Evolutionary conservation across 2,797 vertebrate species (phyloP).

Genomic region (Danio choprae): DNA sequence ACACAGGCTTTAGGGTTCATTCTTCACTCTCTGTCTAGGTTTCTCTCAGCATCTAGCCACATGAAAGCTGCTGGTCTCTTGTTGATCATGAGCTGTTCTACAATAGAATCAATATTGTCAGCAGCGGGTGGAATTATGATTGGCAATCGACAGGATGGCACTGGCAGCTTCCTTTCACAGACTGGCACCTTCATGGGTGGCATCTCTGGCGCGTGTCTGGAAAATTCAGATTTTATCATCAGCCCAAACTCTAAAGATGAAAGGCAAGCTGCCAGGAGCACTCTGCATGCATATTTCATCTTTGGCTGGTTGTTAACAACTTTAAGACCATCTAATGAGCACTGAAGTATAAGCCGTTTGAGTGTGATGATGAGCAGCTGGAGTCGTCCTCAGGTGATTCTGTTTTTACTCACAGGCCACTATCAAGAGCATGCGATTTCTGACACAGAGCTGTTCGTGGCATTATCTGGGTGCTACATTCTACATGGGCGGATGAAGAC

Average conservation of each 20-base stretch:
- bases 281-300: slow-evolving; percentile 7
- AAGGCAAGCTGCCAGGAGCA: slow-evolving; percentile 1
- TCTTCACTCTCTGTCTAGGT: neutral
- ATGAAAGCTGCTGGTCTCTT: slow-evolving; percentile 44
- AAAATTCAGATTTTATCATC: slow-evolving; percentile 51
- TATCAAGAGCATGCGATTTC: slow-evolving; percentile 66
- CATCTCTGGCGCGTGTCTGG: slow-evolving; percentile 58
- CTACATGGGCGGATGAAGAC: slow-evolving; percentile 38
- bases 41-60: slow-evolving; percentile 33
- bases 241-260: slow-evolving; percentile 23
- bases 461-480: slow-evolving; percentile 66
- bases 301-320: neutral
- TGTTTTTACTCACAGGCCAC: slow-evolving; percentile 12
- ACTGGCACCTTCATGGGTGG: slow-evolving; percentile 50
- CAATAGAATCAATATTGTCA: slow-evolving; percentile 33
- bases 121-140: slow-evolving; percentile 50
- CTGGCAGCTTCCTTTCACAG: slow-evolving; percentile 48
- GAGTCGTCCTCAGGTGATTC: neutral
- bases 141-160: slow-evolving; percentile 57
- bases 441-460: slow-evolving; percentile 53
- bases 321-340: neutral
- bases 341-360: neutral
- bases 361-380: slow-evolving; percentile 2
- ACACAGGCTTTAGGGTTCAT: neutral
- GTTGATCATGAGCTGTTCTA: slow-evolving; percentile 37